phyloP scores from a whole-genome alignment of 2,113 vertebrate species.

The Lepus timidus region DNA sequence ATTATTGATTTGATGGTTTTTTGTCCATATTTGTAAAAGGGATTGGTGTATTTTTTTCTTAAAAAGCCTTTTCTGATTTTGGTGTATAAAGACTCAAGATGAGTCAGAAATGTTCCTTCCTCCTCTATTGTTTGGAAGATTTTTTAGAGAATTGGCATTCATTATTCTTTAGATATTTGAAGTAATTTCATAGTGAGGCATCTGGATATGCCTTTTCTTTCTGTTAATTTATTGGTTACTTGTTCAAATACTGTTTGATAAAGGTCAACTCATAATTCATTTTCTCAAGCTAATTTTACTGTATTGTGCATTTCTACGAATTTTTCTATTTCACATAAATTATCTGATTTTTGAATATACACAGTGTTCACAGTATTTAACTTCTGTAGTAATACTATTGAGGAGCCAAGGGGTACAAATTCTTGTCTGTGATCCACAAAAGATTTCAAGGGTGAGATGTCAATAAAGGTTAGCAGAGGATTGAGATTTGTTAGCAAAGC shows the following conservation, averaged over 20 bases:
- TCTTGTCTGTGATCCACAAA: too few relatives aligned
- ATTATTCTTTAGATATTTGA: not conserved
- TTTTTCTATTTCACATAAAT: not conserved
- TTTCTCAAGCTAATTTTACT: not conserved
- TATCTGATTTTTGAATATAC: not conserved
- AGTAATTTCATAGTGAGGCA: not conserved
- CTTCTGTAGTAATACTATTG: not conserved
- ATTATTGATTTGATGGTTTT: not conserved
- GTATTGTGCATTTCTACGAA: not conserved
- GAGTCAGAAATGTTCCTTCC: not conserved
- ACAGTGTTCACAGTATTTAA: not conserved
- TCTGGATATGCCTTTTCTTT: not conserved
- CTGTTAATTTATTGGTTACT: not conserved
- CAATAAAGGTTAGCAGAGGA: too few relatives aligned
- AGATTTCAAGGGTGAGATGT: too few relatives aligned
- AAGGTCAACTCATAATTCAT: not conserved
- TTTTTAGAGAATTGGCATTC: not conserved
- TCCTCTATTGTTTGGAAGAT: not conserved
- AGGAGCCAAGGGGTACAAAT: too few relatives aligned
- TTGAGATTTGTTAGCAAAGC: too few relatives aligned
- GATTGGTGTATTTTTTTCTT: not conserved
- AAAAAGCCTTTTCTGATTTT: not conserved
- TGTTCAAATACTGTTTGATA: not conserved
- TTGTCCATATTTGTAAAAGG: not conserved
- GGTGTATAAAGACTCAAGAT: not conserved